Conservation (phyloP, 2,113 vertebrate genomes). For the Zingel zingel region DNA sequence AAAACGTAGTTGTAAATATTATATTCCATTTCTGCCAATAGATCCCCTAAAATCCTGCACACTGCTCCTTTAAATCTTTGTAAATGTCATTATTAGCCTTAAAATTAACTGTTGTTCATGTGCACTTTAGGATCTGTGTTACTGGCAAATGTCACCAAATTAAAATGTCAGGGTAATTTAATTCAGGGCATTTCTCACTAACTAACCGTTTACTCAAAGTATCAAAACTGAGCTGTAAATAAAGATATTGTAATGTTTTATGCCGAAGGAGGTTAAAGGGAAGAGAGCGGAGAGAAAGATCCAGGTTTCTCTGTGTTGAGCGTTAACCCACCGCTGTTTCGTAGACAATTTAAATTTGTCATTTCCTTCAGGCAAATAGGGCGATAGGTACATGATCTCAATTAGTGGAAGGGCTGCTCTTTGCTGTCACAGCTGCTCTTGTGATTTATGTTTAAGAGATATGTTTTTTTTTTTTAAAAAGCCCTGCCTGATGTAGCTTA, state of each 20-base stretch:
- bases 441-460: slow-evolving; percentile 32
- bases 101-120: not conserved
- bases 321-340: slow-evolving; percentile 28
- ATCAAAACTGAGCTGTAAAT: not conserved
- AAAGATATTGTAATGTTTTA: slow-evolving; percentile 9
- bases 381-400: slow-evolving; percentile 55
- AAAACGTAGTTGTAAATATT: too few relatives aligned
- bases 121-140: not conserved
- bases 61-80: not conserved
- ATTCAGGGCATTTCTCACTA: not conserved
- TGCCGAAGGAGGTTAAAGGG: slow-evolving; percentile 30
- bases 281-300: not conserved
- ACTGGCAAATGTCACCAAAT: not conserved
- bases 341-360: slow-evolving; percentile 34
- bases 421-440: slow-evolving; percentile 35
- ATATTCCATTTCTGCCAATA: too few relatives aligned
- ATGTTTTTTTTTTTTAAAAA: slow-evolving; percentile 2
- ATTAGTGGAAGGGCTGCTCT: slow-evolving; percentile 46
- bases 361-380: slow-evolving; percentile 48
- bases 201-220: not conserved
- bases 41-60: too few relatives aligned
- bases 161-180: not conserved
- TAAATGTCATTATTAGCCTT: too few relatives aligned
- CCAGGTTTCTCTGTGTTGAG: not conserved
- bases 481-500: not conserved